phyloP scores from a whole-genome alignment of 2,113 vertebrate genomes.

The Corythornis vintsioides region DNA sequence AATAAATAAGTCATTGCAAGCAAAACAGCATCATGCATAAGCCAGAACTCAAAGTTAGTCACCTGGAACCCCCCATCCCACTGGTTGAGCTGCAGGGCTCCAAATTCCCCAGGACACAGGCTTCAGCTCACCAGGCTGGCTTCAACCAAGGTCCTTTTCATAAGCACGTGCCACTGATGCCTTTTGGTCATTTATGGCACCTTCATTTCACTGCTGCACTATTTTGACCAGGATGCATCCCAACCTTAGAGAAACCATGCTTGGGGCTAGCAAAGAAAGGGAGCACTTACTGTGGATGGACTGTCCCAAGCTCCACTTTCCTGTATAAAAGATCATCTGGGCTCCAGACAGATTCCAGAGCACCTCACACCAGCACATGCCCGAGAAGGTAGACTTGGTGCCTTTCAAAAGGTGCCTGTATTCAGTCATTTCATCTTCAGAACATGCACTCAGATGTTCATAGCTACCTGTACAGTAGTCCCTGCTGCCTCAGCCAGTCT shows the following conservation, averaged over 20 bases:
- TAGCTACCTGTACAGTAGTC: not conserved
- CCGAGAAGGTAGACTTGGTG: not conserved
- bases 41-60: not conserved
- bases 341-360: not conserved
- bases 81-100: not conserved
- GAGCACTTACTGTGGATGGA: not conserved
- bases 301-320: not conserved
- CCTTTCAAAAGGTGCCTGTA: not conserved
- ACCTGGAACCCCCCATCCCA: not conserved
- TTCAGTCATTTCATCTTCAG: not conserved
- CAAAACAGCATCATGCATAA: not conserved
- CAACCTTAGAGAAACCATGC: not conserved
- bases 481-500: not conserved
- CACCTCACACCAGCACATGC: not conserved
- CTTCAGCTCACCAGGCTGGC: not conserved
- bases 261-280: not conserved
- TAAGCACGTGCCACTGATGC: not conserved
- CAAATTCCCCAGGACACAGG: not conserved
- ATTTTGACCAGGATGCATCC: not conserved
- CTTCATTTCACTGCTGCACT: not conserved
- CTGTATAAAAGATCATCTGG: not conserved
- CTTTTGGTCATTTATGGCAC: not conserved
- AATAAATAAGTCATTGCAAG: not conserved
- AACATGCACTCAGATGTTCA: not conserved
- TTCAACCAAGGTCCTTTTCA: not conserved